Conservation (phyloP, 2,888 invertebrate genomes). For the Neuroscelio doddi region DNA sequence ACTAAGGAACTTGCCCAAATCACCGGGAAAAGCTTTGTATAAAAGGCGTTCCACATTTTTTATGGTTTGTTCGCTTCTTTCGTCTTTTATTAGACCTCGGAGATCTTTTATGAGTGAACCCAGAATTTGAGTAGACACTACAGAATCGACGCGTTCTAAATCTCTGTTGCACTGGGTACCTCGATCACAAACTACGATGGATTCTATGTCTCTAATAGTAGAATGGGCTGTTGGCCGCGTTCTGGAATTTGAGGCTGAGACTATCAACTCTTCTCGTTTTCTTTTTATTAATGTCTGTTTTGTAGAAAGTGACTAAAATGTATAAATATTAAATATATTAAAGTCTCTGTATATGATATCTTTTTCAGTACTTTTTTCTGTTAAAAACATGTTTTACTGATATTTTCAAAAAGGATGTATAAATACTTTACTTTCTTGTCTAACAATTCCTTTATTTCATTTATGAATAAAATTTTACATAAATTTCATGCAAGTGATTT, state of each 20-base stretch:
- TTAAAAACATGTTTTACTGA: background rate
- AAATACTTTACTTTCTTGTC: too few species aligned
- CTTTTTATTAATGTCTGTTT: constrained; percentile 9
- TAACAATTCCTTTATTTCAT: background rate
- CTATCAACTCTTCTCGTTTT: constrained; percentile 14
- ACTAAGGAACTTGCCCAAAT: constrained; percentile 27
- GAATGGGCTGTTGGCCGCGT: constrained; percentile 13
- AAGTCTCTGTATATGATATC: background rate
- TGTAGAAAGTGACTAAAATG: background rate
- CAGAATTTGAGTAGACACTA: constrained; percentile 29
- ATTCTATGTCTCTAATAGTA: constrained; percentile 5
- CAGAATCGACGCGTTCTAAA: constrained; percentile 22
- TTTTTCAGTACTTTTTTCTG: background rate
- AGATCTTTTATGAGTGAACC: constrained; percentile 31
- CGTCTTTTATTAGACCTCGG: constrained; percentile 31
- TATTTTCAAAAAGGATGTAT: too few species aligned
- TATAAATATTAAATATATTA: background rate
- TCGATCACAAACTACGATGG: constrained; percentile 31
- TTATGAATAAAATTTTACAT: background rate
- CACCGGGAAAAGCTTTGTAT: constrained; percentile 24
- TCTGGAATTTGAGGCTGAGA: constrained; percentile 12
- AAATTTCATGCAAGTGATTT: too few species aligned
- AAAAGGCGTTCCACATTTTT: constrained; percentile 29
- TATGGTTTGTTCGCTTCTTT: constrained; percentile 32
- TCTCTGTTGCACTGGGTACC: constrained; percentile 41